Evolutionary conservation across 2,888 invertebrate species (phyloP).

Genomic region (Acrobasis suavella): DNA sequence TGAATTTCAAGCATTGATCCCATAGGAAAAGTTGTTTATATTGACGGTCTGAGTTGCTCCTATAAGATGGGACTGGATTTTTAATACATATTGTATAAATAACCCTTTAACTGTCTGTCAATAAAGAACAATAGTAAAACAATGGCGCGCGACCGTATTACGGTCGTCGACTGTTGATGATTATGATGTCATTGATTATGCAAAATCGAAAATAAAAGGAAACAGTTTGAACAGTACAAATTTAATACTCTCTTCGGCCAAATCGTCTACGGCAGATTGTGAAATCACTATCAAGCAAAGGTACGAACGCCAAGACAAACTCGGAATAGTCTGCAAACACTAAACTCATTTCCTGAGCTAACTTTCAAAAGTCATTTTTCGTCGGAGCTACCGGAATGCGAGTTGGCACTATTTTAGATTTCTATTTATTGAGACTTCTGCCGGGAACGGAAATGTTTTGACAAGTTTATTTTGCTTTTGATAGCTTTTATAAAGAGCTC

Average conservation of each 20-base stretch:
- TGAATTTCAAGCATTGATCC: no score
- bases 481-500: not conserved
- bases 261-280: constrained; percentile 18
- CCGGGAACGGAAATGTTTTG: constrained; percentile 8
- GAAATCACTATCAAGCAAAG: constrained; percentile 12
- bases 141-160: no score
- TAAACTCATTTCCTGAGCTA: constrained; percentile 19
- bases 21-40: no score
- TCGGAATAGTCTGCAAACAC: constrained; percentile 14
- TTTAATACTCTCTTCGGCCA: not conserved
- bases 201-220: not conserved
- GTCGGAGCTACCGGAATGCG: constrained; percentile 9
- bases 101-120: no score
- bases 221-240: not conserved
- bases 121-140: no score
- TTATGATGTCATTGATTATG: no score
- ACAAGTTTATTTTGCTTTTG: constrained; percentile 7
- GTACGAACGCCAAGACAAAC: constrained; percentile 17
- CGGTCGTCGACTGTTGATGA: no score
- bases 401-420: constrained; percentile 17
- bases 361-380: constrained; percentile 20
- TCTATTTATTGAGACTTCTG: constrained; percentile 2
- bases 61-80: no score
- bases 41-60: no score
- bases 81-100: no score